Evolutionary conservation across 2,113 vertebrate genomes (phyloP), one percentile per base, ranked within the genome.

Genomic region (Plestiodon gilberti): DNA sequence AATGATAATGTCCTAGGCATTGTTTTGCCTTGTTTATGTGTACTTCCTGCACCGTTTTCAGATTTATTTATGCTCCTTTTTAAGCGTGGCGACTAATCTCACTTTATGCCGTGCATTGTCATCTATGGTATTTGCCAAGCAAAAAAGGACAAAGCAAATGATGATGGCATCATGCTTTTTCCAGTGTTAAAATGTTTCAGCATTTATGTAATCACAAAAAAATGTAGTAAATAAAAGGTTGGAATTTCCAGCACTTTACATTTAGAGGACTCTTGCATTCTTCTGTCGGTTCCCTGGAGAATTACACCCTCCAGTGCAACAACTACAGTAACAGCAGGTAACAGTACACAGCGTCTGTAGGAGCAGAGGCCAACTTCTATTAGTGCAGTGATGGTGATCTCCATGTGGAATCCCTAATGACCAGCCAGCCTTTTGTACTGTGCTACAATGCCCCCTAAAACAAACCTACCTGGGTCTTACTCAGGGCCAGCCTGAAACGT

Each of bases 151-250:
- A 97, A 97, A 96, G 97, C 97, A 97, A 98, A 97, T 98, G 97
- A 98, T 98, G 97, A 98, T 97, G 97, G 98, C 98, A 98, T 98
- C 97, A 97, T 97, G 97, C 98, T 98, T 98, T 98, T 98, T n/a
- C n/a, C 97, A 98, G 97, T 98, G 98, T 99, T 98, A 97, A 97
- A 97, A 98, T 99, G 98, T 98, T 98, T 98, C 98, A 97, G 97
- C 97, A 97, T 98, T 99, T 98, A 98, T 99, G 98, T 99, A 99
- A 98, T 98, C 97, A 97, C 97, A 96, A 97, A 48, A n/a, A 97
- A 96, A 98, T 97, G 97, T 99, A 98, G 97, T 98, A 97, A 99
- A 98, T 98, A 99, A 99, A 99, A 96, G 96, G 97, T 98, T 98
- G 98, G 97, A 97, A 98, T 98, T 98, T 99, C 98, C 98, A 98